Base-by-base conservation (phyloP, 2,888 invertebrate species). In the Heterodera filipjevi region DNA sequence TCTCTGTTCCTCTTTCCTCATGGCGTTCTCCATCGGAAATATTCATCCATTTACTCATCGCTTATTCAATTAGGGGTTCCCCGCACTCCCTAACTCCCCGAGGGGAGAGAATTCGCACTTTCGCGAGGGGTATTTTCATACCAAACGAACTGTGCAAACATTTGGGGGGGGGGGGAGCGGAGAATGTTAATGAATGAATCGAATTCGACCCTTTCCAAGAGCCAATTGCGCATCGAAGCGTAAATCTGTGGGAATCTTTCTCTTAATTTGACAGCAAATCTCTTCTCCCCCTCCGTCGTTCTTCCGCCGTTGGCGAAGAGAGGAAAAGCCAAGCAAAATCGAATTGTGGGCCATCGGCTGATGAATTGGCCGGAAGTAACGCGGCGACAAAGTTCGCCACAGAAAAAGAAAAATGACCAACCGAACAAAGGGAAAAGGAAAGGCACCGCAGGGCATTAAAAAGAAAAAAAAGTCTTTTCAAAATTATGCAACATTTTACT, bases 281-380 rank as follows among this genome's bases (percentile, higher is more conserved):
- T 59, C 59, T 19, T 6, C 59, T 2, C 27, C 49, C 16, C 59
- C 10, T 59, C 59, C 59, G 59, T 59, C 27, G 10, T n/a, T 59
- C 59, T 19, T 14, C 19, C 49, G 19, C 14, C 19, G 16, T 44
- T 44, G 5, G 8, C 44, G 12, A 44, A 12, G 44, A 5, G n/a
- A n/a, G n/a, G 39, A 22, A 53, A 53, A 53, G 59, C 27, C 5
- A 59, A 59, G 59, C n/a, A 59, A 59, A 22, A 27, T 27, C 22
- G 22, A 59, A 59, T 59, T 59, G 59, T 59, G 19, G 10, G 59
- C 59, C n/a, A 27, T 6, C 27, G 12, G 59, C 27, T 59, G 59
- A 59, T 59, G 59, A 59, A 59, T 59, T n/a, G 59, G 59, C 59
- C 59, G 59, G 59, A 59, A 59, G 59, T 59, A 19, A 59, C 53